Base-by-base conservation (phyloP, 2,888 invertebrate species). In the Seira musarum region DNA sequence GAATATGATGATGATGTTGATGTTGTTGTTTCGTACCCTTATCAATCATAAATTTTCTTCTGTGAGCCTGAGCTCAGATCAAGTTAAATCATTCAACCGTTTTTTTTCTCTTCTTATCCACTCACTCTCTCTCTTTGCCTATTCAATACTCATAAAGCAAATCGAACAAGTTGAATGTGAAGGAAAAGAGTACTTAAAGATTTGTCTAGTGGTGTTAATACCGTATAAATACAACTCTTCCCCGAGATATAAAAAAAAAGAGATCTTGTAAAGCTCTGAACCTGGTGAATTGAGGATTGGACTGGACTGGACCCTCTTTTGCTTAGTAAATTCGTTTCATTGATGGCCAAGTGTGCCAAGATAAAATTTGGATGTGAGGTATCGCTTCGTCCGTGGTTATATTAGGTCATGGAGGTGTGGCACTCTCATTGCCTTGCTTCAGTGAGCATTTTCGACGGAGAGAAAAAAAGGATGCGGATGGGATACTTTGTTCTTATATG, bases 401-500 rank as follows among this genome's bases (percentile, higher is more conserved):
- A 78, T 72, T 78, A 72, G 78, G 78, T 78, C 78, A 78, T 49
- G 78, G 66, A 72, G 67, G 78, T 78, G 78, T 78, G 78, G 68
- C 67, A 35, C 46, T 61, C 63, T 71, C n/a, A n/a, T 71, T 71
- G 71, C 35, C 24, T 61, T 46, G 71, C 71, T 49, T 24, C 63
- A 71, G 61, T 71, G 71, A 22, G 53, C 70, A 61, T 60, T 61
- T 17, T 17, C 35, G 1, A 40, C 17, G 49, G 22, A 67, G n/a
- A 21, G 46, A 67, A 40, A 17, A 46, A 25, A 30, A 69, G 69
- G 6, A 57, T 13, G 57, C 30, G 22, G 19, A 57, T 25, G 53
- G n/a, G n/a, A n/a, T n/a, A n/a, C n/a, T n/a, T n/a, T n/a, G n/a
- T n/a, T n/a, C n/a, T n/a, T n/a, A n/a, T n/a, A n/a, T n/a, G n/a